Percentiles rank a stretch among this genome's conserved stretches.
Evolutionary conservation across 92 coral and sea anemone species (phyloP).

Genomic region (Metridium senile): DNA sequence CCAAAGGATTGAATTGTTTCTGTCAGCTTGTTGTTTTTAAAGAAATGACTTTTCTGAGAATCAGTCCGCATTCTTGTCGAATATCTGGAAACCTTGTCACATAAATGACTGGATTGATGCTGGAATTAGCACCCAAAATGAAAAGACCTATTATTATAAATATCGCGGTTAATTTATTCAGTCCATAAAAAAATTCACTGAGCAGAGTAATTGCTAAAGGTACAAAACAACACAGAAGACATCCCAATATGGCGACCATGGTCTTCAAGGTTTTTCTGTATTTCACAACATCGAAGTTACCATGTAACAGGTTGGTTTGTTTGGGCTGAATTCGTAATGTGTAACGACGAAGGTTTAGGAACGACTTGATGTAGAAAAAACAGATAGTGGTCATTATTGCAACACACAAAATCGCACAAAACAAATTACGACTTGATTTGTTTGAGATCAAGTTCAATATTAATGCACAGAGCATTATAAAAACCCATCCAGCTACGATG

Average conservation of each 20-base stretch:
- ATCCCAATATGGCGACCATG: slow-evolving; percentile 21
- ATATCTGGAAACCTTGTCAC: slow-evolving; percentile 1
- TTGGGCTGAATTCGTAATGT: slow-evolving; percentile 12
- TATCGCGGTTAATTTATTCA: not conserved
- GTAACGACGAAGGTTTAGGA: slow-evolving; percentile 16
- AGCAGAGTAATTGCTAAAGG: not conserved
- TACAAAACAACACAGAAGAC: not conserved
- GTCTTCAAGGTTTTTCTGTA: slow-evolving; percentile 26
- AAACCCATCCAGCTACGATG: slow-evolving; percentile 25
- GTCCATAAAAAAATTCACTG: not conserved
- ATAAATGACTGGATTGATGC: slow-evolving; percentile 5
- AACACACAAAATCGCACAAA: not conserved
- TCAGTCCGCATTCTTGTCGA: not conserved
- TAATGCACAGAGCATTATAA: not conserved
- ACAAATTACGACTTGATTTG: not conserved
- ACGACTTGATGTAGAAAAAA: slow-evolving; percentile 12
- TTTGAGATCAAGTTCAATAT: no score
- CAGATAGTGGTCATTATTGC: not conserved
- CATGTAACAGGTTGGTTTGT: slow-evolving; percentile 9
- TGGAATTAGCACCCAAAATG: not conserved
- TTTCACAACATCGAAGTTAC: slow-evolving; percentile 23
- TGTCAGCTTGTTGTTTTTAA: no score
- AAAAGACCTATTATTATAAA: not conserved
- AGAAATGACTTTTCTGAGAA: not conserved
- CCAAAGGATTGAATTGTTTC: no score